Conservation (phyloP, 37 sponge, comb jelly and placozoan genomes). For the Diacarnus erythraeanus region DNA sequence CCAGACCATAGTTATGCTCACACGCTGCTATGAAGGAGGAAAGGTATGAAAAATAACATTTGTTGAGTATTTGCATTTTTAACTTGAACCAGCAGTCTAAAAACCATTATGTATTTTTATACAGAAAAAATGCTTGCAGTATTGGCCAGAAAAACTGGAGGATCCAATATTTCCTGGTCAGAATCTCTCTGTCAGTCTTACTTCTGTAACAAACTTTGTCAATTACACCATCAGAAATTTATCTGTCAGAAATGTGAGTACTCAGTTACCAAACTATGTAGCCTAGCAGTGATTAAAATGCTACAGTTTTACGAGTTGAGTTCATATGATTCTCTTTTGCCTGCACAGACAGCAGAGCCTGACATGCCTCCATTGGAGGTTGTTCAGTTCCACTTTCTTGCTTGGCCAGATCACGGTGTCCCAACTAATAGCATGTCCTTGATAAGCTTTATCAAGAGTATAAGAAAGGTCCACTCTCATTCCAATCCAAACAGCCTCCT, state of each 20-base stretch:
- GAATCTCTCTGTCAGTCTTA: neutral
- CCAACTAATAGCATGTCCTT: slow-evolving; percentile 64
- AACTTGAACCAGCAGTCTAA: neutral
- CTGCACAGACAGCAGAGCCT: neutral
- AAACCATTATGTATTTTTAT: neutral
- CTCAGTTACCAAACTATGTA: neutral
- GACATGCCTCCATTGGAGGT: slow-evolving; percentile 25
- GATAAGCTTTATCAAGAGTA: slow-evolving; percentile 58
- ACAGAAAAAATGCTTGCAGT: neutral
- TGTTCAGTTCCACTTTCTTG: slow-evolving; percentile 68
- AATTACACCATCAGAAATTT: neutral
- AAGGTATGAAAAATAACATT: neutral
- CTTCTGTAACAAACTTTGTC: neutral
- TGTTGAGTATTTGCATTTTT: neutral
- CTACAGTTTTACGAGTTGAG: neutral
- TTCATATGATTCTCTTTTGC: no score
- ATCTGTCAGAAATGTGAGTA: neutral
- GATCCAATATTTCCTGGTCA: neutral
- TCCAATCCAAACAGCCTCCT: slow-evolving; percentile 24
- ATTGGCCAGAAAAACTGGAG: slow-evolving; percentile 5
- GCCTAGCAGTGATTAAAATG: no score
- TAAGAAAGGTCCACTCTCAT: slow-evolving; percentile 42
- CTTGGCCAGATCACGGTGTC: slow-evolving; percentile 85
- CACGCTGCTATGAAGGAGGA: slow-evolving; percentile 7
- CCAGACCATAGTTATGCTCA: neutral